Evolutionary conservation across 1,140 invertebrate genomes (phyloP), one percentile per base, ranked within the genome.

Genomic region (Drosophila quadrilineata): DNA sequence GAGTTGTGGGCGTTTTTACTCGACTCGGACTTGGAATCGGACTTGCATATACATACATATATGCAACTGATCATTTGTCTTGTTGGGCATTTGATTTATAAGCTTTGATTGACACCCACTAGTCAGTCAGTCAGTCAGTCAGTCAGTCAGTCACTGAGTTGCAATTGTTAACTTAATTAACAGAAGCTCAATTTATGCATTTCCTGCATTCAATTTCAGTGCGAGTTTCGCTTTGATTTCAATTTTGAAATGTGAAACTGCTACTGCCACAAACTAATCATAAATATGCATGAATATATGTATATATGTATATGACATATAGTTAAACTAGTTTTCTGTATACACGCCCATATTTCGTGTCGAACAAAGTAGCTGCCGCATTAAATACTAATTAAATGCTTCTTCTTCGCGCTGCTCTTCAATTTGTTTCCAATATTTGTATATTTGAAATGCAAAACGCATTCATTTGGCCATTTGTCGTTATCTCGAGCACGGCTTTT

Each of bases 371-470:
- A 82, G 79, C 67, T 54, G n/a, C 69, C 48, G 73, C 79, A 84
- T 84, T 84, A 85, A 85, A 85, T 85, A 85, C 79, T 79, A 85
- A 85, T 85, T 85, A 85, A 85, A 85, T 72, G 74, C 60, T 75
- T n/a, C n/a, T n/a, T n/a, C n/a, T n/a, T 62, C 60, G 57, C 46
- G 54, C 53, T 9, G 3, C 28, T 28, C 19, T 21, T 53, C 14
- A 57, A 41, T 31, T 45, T 53, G 24, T 43, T 28, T 33, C 33
- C 40, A 14, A 43, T 65, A 63, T 48, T 48, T 45, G 22, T 33
- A 12, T 65, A 62, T 76, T 73, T 54, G 16, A 57, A 72, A 82
- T 63, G 72, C 69, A 70, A 77, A 68, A 72, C 46, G 70, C 77
- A 82, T 68, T 84, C 70, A 82, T 77, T 82, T 80, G 68, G 58